Evolutionary conservation across 2,888 invertebrate genomes (phyloP).

Genomic region (Eretmocerus hayati): DNA sequence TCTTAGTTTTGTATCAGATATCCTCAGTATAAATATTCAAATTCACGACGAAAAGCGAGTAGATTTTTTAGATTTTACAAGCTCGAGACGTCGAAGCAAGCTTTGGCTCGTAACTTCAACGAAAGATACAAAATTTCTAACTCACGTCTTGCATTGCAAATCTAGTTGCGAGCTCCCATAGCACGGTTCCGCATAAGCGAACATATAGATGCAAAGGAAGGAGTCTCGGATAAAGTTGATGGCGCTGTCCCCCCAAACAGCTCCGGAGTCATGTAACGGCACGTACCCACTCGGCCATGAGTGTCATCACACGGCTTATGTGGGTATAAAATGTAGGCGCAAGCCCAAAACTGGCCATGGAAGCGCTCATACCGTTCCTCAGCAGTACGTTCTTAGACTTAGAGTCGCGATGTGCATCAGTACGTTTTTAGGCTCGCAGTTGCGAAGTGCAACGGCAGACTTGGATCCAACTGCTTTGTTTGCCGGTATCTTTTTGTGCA

Average conservation of each 20-base stretch:
- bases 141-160: slow-evolving; percentile 59
- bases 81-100: too few species aligned
- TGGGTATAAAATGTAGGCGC: slow-evolving; percentile 86
- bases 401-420: slow-evolving; percentile 96
- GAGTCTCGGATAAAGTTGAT: slow-evolving; percentile 94
- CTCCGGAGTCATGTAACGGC: slow-evolving; percentile 94
- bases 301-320: slow-evolving; percentile 86
- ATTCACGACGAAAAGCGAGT: too few species aligned
- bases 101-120: too few species aligned
- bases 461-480: slow-evolving; percentile 65
- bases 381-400: slow-evolving; percentile 96
- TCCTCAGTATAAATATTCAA: too few species aligned
- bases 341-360: slow-evolving; percentile 95
- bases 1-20: too few species aligned
- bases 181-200: slow-evolving; percentile 90
- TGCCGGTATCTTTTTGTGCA: slow-evolving; percentile 83
- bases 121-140: too few species aligned
- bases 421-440: too few species aligned
- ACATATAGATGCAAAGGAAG: slow-evolving; percentile 94
- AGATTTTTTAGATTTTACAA: too few species aligned
- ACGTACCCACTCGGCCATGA: slow-evolving; percentile 89
- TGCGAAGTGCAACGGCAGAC: slow-evolving; percentile 89
- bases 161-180: slow-evolving; percentile 89
- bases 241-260: slow-evolving; percentile 91
- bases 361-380: slow-evolving; percentile 83